These are phyloP conservation scores for Tubulanus polymorphus DNA, from an alignment of 2,888 invertebrate genomes.

Conservation along the genomic window DNA sequence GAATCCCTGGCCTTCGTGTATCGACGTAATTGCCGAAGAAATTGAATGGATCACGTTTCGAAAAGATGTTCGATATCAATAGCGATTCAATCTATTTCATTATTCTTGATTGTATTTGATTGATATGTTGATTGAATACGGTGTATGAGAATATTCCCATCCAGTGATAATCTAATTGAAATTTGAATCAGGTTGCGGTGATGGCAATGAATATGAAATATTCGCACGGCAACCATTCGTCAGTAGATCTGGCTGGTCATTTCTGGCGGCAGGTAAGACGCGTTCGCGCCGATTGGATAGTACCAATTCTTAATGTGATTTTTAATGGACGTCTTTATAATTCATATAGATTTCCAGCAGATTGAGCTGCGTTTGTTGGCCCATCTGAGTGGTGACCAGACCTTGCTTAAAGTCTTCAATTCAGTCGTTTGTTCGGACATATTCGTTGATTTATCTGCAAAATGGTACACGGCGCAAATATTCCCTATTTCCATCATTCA, in stretches of 20 bases:
- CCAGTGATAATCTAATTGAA: no score
- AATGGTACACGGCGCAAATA: no score
- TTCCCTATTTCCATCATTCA: no score
- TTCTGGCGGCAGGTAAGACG: constrained; percentile 39
- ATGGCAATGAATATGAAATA: constrained; percentile 22
- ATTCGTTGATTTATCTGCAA: constrained; percentile 37
- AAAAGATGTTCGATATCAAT: no score
- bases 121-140: no score
- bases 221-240: constrained; percentile 39
- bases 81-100: no score
- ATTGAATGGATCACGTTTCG: no score
- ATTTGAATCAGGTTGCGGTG: no score
- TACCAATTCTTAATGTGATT: not conserved
- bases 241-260: constrained; percentile 28
- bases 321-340: not conserved
- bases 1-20: no score
- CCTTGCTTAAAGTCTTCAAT: constrained; percentile 31
- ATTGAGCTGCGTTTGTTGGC: constrained; percentile 44
- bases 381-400: constrained; percentile 38
- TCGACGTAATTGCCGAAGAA: no score
- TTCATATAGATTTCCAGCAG: constrained; percentile 42
- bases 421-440: constrained; percentile 29
- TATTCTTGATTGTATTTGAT: no score
- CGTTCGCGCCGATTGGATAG: not conserved
- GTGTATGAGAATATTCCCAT: no score